A percentile compares a stretch with the other conserved stretches of the same genome.
Evolutionary conservation across 2,888 invertebrate species (phyloP).

Genomic region (Pasiphila rectangulata): DNA sequence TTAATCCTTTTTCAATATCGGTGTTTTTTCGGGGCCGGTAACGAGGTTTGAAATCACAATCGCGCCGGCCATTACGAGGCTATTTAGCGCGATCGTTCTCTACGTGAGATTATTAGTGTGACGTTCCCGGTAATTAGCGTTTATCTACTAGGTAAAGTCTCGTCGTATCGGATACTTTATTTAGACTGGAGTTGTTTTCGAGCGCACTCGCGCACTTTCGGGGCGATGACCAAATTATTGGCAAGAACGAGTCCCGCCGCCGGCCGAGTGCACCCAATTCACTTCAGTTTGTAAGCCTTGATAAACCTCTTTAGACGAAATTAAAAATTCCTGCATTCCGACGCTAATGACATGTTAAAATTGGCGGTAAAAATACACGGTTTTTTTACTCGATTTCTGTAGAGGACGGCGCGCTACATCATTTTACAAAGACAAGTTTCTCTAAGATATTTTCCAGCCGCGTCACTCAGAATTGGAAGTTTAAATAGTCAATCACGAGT

Average conservation of each 20-base stretch:
- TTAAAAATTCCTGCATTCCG: constrained; percentile 44
- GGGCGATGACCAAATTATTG: constrained; percentile 77
- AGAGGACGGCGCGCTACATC: constrained; percentile 21
- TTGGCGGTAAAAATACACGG: constrained; percentile 30
- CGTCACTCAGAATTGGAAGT: constrained; percentile 67
- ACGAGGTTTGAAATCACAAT: constrained; percentile 75
- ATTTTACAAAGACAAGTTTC: constrained; percentile 16
- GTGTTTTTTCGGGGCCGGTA: constrained; percentile 54
- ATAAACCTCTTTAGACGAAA: constrained; percentile 56
- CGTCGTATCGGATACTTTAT: constrained; percentile 40
- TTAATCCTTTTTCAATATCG: constrained; percentile 39
- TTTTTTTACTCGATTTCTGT: constrained; percentile 24
- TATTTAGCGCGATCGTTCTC: constrained; percentile 58
- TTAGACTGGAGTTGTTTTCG: constrained; percentile 37
- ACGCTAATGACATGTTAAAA: constrained; percentile 41
- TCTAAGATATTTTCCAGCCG: constrained; percentile 22
- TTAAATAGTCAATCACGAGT: constrained; percentile 79
- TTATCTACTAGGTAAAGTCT: constrained; percentile 59
- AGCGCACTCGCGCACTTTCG: constrained; percentile 39
- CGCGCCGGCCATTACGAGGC: constrained; percentile 59
- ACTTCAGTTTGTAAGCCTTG: constrained; percentile 56
- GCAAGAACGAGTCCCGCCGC: constrained; percentile 65
- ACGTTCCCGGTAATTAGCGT: constrained; percentile 59
- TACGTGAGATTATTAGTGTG: constrained; percentile 53
- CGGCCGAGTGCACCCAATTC: constrained; percentile 45